A percentile compares a stretch with the other conserved stretches of the same genome.
phyloP scores from a whole-genome alignment of 2,797 vertebrate genomes.

The Sebastolobus altivelis region DNA sequence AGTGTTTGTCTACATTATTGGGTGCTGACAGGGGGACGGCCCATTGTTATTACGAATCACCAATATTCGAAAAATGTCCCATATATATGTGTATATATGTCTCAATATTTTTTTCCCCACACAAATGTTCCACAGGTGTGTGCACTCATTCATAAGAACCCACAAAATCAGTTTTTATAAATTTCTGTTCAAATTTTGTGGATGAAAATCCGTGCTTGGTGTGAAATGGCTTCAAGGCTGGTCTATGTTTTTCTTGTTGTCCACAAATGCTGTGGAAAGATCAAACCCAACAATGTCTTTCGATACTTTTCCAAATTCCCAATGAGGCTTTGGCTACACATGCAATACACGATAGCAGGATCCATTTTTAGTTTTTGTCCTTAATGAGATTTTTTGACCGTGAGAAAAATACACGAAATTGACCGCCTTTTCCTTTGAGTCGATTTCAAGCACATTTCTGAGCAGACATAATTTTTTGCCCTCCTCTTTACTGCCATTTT shows the following conservation, averaged over 20 bases:
- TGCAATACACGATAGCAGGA: not conserved
- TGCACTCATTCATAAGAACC: too few relatives aligned
- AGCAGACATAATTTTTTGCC: not conserved
- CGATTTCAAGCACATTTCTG: not conserved
- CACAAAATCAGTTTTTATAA: too few relatives aligned
- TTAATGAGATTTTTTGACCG: not conserved
- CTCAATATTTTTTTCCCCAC: too few relatives aligned
- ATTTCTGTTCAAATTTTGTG: too few relatives aligned
- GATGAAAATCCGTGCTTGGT: too few relatives aligned
- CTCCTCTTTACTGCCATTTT: not conserved
- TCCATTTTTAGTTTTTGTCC: not conserved
- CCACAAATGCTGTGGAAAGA: not conserved
- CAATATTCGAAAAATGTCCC: too few relatives aligned
- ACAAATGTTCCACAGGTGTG: rapidly evolving
- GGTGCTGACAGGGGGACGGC: too few relatives aligned
- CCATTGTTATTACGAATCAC: too few relatives aligned
- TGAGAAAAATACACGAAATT: not conserved
- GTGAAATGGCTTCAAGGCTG: not conserved
- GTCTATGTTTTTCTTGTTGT: not conserved
- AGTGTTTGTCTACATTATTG: too few relatives aligned
- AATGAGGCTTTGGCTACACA: not conserved
- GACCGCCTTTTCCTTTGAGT: not conserved
- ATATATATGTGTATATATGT: too few relatives aligned
- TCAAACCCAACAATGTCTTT: not conserved
- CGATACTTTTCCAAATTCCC: not conserved